phyloP scores from a whole-genome alignment of 2,888 invertebrate species.

The Chydorus sphaericus region DNA sequence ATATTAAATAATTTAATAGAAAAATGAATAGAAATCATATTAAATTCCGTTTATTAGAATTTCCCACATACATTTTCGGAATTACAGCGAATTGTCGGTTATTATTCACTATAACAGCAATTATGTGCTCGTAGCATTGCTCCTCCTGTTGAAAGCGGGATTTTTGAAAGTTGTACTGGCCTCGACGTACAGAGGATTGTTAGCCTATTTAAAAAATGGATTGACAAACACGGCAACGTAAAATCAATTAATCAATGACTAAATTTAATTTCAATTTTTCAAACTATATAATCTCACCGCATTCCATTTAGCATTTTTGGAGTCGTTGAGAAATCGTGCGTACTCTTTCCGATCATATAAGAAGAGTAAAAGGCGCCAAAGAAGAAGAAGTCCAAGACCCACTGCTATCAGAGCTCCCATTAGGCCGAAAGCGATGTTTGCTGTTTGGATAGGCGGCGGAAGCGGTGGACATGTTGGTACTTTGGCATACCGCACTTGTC shows the following conservation, averaged over 20 bases:
- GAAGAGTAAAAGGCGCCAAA: slow-evolving; percentile 60
- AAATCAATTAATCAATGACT: slow-evolving; percentile 1
- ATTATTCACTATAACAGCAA: too few relatives aligned
- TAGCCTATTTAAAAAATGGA: slow-evolving; percentile 44
- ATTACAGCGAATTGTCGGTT: too few relatives aligned
- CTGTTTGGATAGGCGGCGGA: background rate
- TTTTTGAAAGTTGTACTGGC: background rate
- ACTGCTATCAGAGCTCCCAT: slow-evolving; percentile 52
- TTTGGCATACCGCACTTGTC: background rate
- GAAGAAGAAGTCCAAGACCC: slow-evolving; percentile 50
- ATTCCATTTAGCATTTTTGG: background rate
- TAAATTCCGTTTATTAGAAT: too few relatives aligned
- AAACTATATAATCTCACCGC: background rate
- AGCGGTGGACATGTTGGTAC: background rate
- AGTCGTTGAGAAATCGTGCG: slow-evolving; percentile 53
- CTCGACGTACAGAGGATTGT: background rate
- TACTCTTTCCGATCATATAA: slow-evolving; percentile 60
- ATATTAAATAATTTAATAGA: too few relatives aligned
- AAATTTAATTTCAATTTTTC: slow-evolving; percentile 8
- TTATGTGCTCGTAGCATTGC: too few relatives aligned
- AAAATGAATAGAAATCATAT: too few relatives aligned
- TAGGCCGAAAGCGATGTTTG: slow-evolving; percentile 24
- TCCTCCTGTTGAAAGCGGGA: background rate
- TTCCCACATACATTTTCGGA: too few relatives aligned
- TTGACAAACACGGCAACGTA: slow-evolving; percentile 46